Conservation (phyloP, 2,888 invertebrate species). For the Melinaea menophilus region DNA sequence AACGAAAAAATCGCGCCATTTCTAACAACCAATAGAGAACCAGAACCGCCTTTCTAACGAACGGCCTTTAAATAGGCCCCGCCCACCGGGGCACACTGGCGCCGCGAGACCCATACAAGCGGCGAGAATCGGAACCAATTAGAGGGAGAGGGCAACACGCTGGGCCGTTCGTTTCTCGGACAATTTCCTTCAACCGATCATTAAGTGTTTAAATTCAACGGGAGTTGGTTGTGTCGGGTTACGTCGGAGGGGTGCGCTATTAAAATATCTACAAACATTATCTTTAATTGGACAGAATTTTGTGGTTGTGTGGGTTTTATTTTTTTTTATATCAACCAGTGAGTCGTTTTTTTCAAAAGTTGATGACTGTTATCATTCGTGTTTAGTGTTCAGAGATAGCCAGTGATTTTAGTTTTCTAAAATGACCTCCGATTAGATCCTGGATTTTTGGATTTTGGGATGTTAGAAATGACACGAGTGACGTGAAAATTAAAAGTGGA, state of each 20-base stretch:
- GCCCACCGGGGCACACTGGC: constrained; percentile 53
- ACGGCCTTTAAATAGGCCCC: constrained; percentile 53
- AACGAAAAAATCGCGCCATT: constrained; percentile 65
- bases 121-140: constrained; percentile 59
- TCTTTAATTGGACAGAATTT: constrained; percentile 77
- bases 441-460: constrained; percentile 34
- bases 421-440: constrained; percentile 37
- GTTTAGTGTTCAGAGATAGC: constrained; percentile 64
- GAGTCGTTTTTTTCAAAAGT: constrained; percentile 70
- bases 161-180: constrained; percentile 75
- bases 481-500: constrained; percentile 48
- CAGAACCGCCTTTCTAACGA: constrained; percentile 48
- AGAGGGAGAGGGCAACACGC: constrained; percentile 61
- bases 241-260: constrained; percentile 76
- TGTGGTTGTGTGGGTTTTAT: constrained; percentile 72
- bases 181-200: constrained; percentile 78
- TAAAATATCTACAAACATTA: constrained; percentile 78
- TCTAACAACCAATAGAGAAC: constrained; percentile 50
- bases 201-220: constrained; percentile 78
- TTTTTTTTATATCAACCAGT: constrained; percentile 61
- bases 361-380: constrained; percentile 73
- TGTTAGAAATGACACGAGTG: constrained; percentile 68
- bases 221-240: constrained; percentile 78
- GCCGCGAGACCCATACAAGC: constrained; percentile 63
- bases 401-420: constrained; percentile 47